phyloP scores from a whole-genome alignment of 2,888 invertebrate genomes.

The Cyclophora albipunctata region DNA sequence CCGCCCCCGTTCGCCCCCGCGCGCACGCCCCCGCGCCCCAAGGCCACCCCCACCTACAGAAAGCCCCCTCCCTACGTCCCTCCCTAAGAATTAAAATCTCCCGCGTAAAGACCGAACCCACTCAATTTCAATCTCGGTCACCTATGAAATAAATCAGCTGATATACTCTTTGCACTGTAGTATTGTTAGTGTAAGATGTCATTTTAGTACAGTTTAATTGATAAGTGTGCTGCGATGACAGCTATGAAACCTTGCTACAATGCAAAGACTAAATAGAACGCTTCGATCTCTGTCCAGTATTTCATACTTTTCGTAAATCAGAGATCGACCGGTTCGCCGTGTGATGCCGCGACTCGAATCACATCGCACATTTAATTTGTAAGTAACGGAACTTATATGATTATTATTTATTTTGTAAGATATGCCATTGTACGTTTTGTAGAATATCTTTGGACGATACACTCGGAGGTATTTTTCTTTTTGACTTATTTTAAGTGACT shows the following conservation, averaged over 20 bases:
- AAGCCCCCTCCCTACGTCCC: conserved; percentile 98
- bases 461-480: conserved; percentile 5
- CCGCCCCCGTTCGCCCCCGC: conserved; percentile 88
- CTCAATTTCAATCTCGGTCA: background rate
- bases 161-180: too few relatives aligned
- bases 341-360: conserved; percentile 5
- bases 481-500: conserved; percentile 14
- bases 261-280: too few relatives aligned
- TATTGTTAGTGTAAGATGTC: too few relatives aligned
- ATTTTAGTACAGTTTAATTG: background rate
- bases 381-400: background rate
- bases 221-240: background rate
- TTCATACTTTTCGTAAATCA: too few relatives aligned
- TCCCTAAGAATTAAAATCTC: conserved; percentile 79
- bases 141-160: background rate
- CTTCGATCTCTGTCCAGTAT: too few relatives aligned
- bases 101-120: conserved; percentile 5
- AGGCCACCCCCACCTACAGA: conserved; percentile 92
- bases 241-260: too few relatives aligned
- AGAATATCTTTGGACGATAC: conserved; percentile 1
- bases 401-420: conserved; percentile 15
- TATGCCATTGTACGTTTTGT: conserved; percentile 4
- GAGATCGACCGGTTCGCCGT: too few relatives aligned
- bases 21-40: conserved; percentile 86
- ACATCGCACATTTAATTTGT: conserved; percentile 6